Conservation (phyloP, 2,888 invertebrate species). For the Sesia bembeciformis region DNA sequence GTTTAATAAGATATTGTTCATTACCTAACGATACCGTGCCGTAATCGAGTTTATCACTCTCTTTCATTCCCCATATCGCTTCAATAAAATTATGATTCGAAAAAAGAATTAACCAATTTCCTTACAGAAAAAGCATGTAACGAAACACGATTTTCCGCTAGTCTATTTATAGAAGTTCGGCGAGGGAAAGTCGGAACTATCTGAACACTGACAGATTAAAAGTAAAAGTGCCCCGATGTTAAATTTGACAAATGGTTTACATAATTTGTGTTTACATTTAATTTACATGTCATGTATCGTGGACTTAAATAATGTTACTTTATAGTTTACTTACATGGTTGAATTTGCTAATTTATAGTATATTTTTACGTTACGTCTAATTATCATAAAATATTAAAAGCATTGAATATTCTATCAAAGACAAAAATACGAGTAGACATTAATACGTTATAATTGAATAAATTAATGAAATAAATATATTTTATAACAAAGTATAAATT, state of each 20-base stretch:
- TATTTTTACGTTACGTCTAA: too few relatives aligned
- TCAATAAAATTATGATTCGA: too few relatives aligned
- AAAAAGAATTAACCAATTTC: too few relatives aligned
- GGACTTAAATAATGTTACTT: constrained; percentile 15
- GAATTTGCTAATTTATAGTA: too few relatives aligned
- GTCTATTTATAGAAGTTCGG: constrained; percentile 1
- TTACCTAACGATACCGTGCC: too few relatives aligned
- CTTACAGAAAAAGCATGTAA: too few relatives aligned
- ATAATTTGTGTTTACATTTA: constrained; percentile 37
- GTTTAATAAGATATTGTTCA: too few relatives aligned
- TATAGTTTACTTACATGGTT: constrained; percentile 8
- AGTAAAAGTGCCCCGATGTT: constrained; percentile 44
- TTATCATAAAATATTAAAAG: not conserved
- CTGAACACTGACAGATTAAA: constrained; percentile 61
- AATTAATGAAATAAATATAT: not conserved
- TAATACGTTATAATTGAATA: too few relatives aligned
- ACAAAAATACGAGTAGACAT: constrained; percentile 1
- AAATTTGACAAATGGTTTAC: constrained; percentile 24
- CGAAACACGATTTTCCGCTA: not conserved
- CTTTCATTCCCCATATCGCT: too few relatives aligned
- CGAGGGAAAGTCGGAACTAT: constrained; percentile 52
- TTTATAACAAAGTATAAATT: not conserved
- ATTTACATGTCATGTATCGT: constrained; percentile 23
- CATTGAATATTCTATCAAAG: constrained; percentile 8
- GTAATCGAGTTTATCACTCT: too few relatives aligned